These are phyloP conservation scores for Adelphocoris suturalis DNA, from an alignment of 2,888 invertebrate species.

Conservation along the genomic window DNA sequence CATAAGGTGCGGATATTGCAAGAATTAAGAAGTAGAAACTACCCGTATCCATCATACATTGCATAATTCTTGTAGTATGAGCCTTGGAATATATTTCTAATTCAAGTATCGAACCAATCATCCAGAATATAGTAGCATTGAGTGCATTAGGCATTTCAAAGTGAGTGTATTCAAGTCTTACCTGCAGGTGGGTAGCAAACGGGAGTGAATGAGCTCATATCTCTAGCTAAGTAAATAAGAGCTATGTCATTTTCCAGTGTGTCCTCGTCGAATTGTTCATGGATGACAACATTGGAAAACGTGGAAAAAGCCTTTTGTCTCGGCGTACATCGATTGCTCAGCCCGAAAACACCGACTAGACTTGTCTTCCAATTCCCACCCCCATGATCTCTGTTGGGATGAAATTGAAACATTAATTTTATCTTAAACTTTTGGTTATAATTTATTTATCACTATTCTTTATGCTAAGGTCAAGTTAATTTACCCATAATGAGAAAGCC, in stretches of 20 bases:
- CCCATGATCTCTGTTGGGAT: not conserved
- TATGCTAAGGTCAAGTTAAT: no score
- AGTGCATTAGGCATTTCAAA: not conserved
- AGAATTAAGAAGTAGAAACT: no score
- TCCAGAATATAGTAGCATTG: no score
- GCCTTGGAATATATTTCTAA: no score
- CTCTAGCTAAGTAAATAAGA: slow-evolving; percentile 46
- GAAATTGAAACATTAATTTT: no score
- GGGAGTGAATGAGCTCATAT: slow-evolving; percentile 43
- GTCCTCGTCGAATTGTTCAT: slow-evolving; percentile 40
- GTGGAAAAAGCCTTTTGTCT: slow-evolving; percentile 6
- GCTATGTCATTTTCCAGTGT: slow-evolving; percentile 60
- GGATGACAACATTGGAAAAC: slow-evolving; percentile 63
- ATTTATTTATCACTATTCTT: no score
- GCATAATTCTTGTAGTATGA: no score
- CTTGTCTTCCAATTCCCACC: slow-evolving; percentile 59
- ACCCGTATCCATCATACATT: no score
- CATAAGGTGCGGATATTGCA: no score
- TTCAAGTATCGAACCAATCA: no score
- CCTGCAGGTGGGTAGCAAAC: slow-evolving; percentile 56
- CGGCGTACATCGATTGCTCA: slow-evolving; percentile 59
- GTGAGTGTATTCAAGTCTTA: not conserved
- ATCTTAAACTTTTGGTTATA: no score
- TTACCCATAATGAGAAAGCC: no score
- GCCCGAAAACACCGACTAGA: slow-evolving; percentile 52